Base-by-base conservation (phyloP, 1,140 invertebrate species). In the Neoseiulus cucumeris region DNA sequence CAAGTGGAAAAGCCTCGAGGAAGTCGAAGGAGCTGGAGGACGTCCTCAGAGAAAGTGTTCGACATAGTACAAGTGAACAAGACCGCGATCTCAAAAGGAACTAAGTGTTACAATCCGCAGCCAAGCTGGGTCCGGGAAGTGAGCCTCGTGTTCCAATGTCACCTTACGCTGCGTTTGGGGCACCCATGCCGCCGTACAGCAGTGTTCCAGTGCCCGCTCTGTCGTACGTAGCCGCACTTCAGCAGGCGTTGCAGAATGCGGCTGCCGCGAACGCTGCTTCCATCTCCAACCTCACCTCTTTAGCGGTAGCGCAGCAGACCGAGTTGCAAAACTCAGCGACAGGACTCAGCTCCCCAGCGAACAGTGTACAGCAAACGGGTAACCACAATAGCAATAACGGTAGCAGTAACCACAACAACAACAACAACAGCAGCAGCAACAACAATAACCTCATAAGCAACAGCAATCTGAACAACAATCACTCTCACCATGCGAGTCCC, bases 81-180 rank as follows among this genome's bases (percentile, higher is more conserved):
- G 33, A 39, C 9, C 33, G 33, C 33, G 33, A 6, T 39, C 33
- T 39, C 33, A 39, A 9, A n/a, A 6, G 33, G 33, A 39, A 39
- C 33, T 39, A 39, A 9, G 33, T 39, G 33, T 9, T 39, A 39
- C 14, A 29, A 4, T 20, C 51, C 51, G 33, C 51, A 59, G 51
- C 14, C 51, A 59, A 59, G 33, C 51, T 59, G 51, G 51, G 51
- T 25, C 51, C 51, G 51, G 51, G 51, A 59, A 59, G 51, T 33
- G 51, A 59, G 51, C 51, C 51, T 33, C 51, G 51, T 25, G 51
- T 59, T 29, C 51, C 51, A 33, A 59, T 59, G 51, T 59, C 51
- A 29, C 51, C 51, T 5, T 59, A 59, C 51, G 51, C 51, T 25
- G 51, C 51, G 4, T 59, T 59, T 25, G 51, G 51, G 14, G 51